These are phyloP conservation scores for Pharmacophagus antenor DNA, from an alignment of 2,888 invertebrate species.

Conservation along the genomic window DNA sequence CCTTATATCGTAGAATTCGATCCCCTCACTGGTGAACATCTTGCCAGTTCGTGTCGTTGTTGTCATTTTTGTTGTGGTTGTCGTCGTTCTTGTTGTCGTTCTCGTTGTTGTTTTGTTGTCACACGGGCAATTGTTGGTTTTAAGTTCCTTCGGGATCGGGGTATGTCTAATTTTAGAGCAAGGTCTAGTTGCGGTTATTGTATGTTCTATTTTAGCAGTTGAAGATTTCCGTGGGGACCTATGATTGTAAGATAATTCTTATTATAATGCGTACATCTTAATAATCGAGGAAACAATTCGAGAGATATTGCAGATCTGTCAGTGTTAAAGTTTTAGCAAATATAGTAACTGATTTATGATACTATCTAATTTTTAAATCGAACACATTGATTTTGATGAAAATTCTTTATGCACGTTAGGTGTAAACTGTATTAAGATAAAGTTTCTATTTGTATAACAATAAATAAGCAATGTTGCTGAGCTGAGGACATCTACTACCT, in stretches of 20 bases:
- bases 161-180: background rate
- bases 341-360: too few relatives aligned
- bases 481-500: background rate
- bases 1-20: conserved; percentile 16
- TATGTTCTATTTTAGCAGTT: background rate
- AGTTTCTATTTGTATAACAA: too few relatives aligned
- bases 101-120: background rate
- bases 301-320: too few relatives aligned
- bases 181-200: background rate
- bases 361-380: too few relatives aligned
- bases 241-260: background rate
- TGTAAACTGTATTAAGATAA: too few relatives aligned
- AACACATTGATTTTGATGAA: too few relatives aligned
- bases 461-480: too few relatives aligned
- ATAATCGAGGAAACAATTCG: too few relatives aligned
- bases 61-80: background rate
- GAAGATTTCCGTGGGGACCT: background rate
- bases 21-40: background rate
- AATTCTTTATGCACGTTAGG: too few relatives aligned
- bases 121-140: background rate
- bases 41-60: background rate
- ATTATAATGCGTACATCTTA: too few relatives aligned
- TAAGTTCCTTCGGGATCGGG: background rate
- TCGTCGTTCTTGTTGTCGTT: background rate
- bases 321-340: too few relatives aligned